A percentile compares a stretch with the other conserved stretches of the same genome.
These are phyloP conservation scores for Drosophila sp. DNA, from an alignment of 1,140 invertebrate species.

Conservation along the genomic window DNA sequence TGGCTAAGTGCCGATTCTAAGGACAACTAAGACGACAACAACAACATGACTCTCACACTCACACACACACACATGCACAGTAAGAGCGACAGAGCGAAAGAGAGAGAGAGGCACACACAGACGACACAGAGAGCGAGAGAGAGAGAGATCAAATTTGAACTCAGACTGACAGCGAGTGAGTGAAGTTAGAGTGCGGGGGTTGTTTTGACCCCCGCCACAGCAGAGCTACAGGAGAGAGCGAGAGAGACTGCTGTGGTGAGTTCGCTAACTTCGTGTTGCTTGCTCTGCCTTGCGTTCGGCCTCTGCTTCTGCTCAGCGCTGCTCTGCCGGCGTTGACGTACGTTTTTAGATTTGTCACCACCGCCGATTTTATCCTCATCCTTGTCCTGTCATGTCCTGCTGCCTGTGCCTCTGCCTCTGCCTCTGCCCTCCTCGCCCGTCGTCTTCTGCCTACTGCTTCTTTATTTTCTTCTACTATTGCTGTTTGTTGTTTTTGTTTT, in stretches of 20 bases:
- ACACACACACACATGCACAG: conserved; percentile 19
- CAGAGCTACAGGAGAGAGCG: conserved; percentile 5
- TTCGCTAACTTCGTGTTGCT: conserved; percentile 29
- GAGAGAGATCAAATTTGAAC: conserved; percentile 6
- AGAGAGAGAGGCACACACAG: neutral
- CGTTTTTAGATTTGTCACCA: conserved; percentile 71
- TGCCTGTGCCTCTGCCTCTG: neutral
- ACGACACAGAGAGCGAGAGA: neutral
- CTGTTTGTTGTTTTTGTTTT: conserved; percentile 42
- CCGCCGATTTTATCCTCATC: conserved; percentile 22
- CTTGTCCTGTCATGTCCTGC: conserved; percentile 19
- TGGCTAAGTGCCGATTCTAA: conserved; percentile 64
- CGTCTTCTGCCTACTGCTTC: neutral
- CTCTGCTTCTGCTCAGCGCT: neutral
- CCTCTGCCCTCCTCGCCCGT: neutral
- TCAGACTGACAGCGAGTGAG: conserved; percentile 15
- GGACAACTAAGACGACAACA: conserved; percentile 46
- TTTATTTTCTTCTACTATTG: neutral
- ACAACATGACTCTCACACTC: conserved; percentile 19
- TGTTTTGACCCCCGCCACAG: neutral
- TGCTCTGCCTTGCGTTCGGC: conserved; percentile 2
- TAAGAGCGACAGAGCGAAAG: conserved; percentile 14
- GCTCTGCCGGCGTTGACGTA: conserved; percentile 28
- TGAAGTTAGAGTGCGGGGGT: conserved; percentile 17
- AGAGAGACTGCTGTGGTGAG: conserved; percentile 61